These are phyloP conservation scores for Sipha maydis DNA, from an alignment of 2,888 invertebrate species.

Conservation along the genomic window DNA sequence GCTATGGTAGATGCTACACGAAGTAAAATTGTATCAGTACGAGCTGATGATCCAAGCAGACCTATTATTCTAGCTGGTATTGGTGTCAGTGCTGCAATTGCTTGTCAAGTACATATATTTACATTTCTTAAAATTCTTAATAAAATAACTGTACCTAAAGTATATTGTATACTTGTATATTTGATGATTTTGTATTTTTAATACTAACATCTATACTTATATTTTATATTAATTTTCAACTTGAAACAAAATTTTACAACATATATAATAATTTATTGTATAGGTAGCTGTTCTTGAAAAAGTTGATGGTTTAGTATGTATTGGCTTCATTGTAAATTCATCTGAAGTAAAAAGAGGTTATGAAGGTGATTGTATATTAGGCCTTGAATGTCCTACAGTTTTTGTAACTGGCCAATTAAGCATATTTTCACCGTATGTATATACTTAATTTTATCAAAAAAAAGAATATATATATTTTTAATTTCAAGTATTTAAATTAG, in stretches of 20 bases:
- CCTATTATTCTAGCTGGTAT: slow-evolving; percentile 82
- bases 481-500: slow-evolving; percentile 67
- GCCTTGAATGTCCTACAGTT: slow-evolving; percentile 78
- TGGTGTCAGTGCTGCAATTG: slow-evolving; percentile 79
- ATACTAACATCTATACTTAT: too few relatives aligned
- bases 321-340: slow-evolving; percentile 82
- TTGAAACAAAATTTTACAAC: too few relatives aligned
- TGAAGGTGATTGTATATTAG: slow-evolving; percentile 80
- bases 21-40: slow-evolving; percentile 77
- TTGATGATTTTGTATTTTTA: too few relatives aligned
- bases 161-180: background rate
- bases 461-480: slow-evolving; percentile 14
- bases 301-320: slow-evolving; percentile 78
- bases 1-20: slow-evolving; percentile 76
- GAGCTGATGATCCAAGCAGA: slow-evolving; percentile 75
- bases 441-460: slow-evolving; percentile 30
- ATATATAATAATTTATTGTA: slow-evolving; percentile 44
- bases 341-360: slow-evolving; percentile 79
- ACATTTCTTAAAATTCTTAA: background rate
- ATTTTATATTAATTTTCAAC: too few relatives aligned
- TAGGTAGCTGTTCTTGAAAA: slow-evolving; percentile 77
- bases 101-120: slow-evolving; percentile 72
- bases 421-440: slow-evolving; percentile 71
- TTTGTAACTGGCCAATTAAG: slow-evolving; percentile 84
- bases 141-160: background rate